Base-by-base conservation (phyloP, 2,113 vertebrate genomes). In the Geococcyx californianus region DNA sequence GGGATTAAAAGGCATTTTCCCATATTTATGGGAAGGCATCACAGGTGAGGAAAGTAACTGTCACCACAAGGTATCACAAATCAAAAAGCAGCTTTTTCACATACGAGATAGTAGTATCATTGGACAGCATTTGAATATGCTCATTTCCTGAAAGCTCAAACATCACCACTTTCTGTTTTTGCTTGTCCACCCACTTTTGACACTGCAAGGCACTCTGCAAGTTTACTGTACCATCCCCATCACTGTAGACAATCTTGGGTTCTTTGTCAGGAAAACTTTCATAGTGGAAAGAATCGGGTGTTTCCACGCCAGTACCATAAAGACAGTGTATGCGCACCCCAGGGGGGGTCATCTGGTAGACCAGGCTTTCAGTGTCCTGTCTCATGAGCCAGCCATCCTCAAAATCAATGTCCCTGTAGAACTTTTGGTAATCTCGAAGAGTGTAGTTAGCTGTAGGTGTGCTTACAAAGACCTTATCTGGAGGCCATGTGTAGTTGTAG, bases 221-320 rank as follows among this genome's bases (percentile, higher is more conserved):
- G 97, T 99, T 99, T n/a, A 99, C 99, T 1, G 99, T 99, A 5
- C 99, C 99, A 0, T 99, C 99, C 0, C 99, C 99, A 3, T 99
- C 97, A 0, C 99, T 99, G 42, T 95, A 95, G 68, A 93, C 44
- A 67, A 99, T 98, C 31, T 94, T 97, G n/a, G 99, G 99, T 20
- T 99, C 99, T 5, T 85, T 98, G 66, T 99, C 99, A 1, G 99
- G 99, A 84, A 99, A 99, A 72, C 86, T 98, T 0, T 98, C 98
- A 3, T 99, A 99, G 16, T 95, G 93, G 97, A 99, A 99, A 1
- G 97, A 97, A 13, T 99, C 98, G 0, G 98, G 95, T 0, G 99
- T 99, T 26, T 97, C 88, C 28, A 99, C 86, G 0, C 99, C 99
- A 0, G 96, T 99, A 45, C 99, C 99, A 1, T 98, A 99, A 3